Evolutionary conservation across 2,113 vertebrate species (phyloP).

Genomic region (Vicugna pacos): DNA sequence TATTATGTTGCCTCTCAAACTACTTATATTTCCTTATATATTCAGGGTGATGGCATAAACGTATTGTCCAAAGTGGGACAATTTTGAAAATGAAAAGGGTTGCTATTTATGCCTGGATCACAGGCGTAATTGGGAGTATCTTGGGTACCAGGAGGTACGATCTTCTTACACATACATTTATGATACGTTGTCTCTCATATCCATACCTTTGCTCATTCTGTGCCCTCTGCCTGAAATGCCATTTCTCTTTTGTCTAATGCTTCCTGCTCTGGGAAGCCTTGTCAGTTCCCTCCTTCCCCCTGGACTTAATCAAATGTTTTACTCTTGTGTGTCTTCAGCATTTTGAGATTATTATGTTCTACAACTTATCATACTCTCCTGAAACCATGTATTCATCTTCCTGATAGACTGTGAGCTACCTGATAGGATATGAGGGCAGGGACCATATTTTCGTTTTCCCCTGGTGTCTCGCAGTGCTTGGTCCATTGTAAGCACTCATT

Average conservation of each 20-base stretch:
- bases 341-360: slow-evolving; percentile 16
- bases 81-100: neutral
- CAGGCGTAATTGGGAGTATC: neutral
- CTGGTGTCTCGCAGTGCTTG: neutral
- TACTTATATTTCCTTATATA: neutral
- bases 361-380: slow-evolving; percentile 18
- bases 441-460: neutral
- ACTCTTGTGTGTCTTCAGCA: neutral
- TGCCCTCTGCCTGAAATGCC: neutral
- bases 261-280: slow-evolving; percentile 20
- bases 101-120: neutral
- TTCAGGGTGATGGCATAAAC: neutral
- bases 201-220: neutral
- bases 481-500: neutral
- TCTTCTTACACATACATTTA: neutral
- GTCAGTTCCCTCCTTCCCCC: neutral
- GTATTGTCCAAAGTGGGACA: neutral
- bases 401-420: neutral
- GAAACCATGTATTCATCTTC: neutral
- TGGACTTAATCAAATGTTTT: neutral
- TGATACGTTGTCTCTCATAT: neutral
- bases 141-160: neutral
- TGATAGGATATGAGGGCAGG: neutral
- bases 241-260: slow-evolving; percentile 18
- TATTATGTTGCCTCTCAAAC: neutral